Evolutionary conservation across 2,113 vertebrate species (phyloP), one percentile per base, ranked within the genome.

Genomic region (Balaeniceps rex): DNA sequence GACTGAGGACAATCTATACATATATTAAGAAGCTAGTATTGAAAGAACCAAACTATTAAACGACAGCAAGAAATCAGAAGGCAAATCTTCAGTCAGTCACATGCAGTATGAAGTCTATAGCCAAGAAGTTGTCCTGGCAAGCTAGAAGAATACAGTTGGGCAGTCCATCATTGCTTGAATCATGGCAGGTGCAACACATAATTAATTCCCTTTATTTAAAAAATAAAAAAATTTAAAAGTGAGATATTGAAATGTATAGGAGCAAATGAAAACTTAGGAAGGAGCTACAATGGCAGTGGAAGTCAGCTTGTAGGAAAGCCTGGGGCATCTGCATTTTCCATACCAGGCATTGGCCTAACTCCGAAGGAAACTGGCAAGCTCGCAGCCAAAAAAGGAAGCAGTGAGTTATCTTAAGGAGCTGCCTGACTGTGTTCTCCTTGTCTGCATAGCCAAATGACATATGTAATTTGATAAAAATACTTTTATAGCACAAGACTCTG

Each of bases 391-490:
- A 92, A 86, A 55, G 63, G 63, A 85, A 79, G 54, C 75, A 54
- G 55, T n/a, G 49, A 90, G 58, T 83, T 96, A 77, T 86, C 82
- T 80, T 33, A 82, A 93, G 85, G 70, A 83, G 60, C 51, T 93
- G 74, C 54, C 57, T 72, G 65, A 55, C 85, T 85, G 26, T n/a
- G 47, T 75, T 42, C 77, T 71, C 42, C 34, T 74, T 90, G 66
- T 83, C 87, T 85, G 51, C 78, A 64, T 46, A 90, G 78, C 85
- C 63, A 83, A 86, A 25, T 34, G 54, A 88, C 33, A 69, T 25
- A 69, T 29, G 75, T 77, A 60, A 94, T 76, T 93, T 72, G 71
- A 80, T 89, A 82, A 96, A 96, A 91, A 84, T 89, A 91, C 29
- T 85, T 91, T 29, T 38, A n/a, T 36, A 95, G 71, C 36, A 44